These are phyloP conservation scores for Thalassarche chlororhynchos DNA, from an alignment of 2,113 vertebrate species.

Conservation along the genomic window DNA sequence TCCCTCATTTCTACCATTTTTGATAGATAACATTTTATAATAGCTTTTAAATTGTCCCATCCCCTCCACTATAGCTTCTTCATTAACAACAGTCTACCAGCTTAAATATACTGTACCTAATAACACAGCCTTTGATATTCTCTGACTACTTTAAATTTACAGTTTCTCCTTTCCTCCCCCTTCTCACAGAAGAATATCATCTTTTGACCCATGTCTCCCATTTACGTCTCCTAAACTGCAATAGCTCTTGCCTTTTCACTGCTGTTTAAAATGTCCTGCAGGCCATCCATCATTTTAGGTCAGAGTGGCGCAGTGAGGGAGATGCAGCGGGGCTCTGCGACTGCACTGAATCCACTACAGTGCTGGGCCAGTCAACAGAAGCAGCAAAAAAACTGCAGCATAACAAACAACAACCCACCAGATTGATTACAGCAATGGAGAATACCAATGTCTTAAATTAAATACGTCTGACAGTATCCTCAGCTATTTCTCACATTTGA, in stretches of 20 bases:
- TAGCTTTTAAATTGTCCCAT: background rate
- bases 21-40: background rate
- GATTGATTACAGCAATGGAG: background rate
- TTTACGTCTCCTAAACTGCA: background rate
- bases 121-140: background rate
- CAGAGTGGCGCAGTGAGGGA: background rate
- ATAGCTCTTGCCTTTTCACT: background rate
- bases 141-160: constrained; percentile 16
- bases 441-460: background rate
- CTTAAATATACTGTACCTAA: background rate
- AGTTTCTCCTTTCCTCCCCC: background rate
- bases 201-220: background rate
- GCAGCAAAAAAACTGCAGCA: background rate
- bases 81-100: background rate
- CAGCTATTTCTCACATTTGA: background rate
- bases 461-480: background rate
- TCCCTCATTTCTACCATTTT: background rate
- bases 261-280: background rate
- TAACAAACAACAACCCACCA: background rate
- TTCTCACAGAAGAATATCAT: background rate
- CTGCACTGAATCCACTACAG: background rate
- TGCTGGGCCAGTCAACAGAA: background rate
- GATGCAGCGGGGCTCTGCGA: background rate
- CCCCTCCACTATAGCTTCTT: background rate
- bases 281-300: background rate